Percentiles rank a stretch among this genome's conserved stretches.
These are phyloP conservation scores for Antheraea pernyi DNA, from an alignment of 1,140 invertebrate genomes.

Conservation along the genomic window DNA sequence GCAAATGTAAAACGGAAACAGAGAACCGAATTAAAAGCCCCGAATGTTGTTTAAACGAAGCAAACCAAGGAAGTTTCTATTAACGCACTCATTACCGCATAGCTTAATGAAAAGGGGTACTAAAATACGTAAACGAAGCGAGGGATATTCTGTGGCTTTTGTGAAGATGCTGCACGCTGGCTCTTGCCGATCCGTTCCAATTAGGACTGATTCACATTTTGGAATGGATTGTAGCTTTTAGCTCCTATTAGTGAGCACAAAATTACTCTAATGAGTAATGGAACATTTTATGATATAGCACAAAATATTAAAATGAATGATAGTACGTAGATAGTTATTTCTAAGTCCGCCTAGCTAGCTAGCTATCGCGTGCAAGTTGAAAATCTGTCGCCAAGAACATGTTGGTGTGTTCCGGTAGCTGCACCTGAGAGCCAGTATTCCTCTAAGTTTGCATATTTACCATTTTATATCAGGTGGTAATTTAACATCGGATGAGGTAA, in stretches of 20 bases:
- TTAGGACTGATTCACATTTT: background rate
- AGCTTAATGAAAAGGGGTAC: conserved; percentile 41
- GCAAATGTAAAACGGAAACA: conserved; percentile 16
- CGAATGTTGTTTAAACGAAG: conserved; percentile 24
- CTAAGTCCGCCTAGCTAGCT: too few species aligned
- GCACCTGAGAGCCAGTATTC: too few species aligned
- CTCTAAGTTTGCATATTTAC: too few species aligned
- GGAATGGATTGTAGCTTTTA: background rate
- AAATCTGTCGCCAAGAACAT: too few species aligned
- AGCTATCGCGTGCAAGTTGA: too few species aligned
- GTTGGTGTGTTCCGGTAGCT: too few species aligned
- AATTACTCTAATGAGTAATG: background rate
- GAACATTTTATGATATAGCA: background rate
- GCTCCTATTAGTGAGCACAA: background rate
- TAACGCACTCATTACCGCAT: conserved; percentile 48
- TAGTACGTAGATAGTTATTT: background rate
- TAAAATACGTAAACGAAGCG: conserved; percentile 30
- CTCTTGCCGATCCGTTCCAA: conserved; percentile 3
- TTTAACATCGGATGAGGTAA: too few species aligned
- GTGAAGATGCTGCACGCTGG: background rate
- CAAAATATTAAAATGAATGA: background rate
- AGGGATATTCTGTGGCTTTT: conserved; percentile 1
- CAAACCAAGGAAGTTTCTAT: conserved; percentile 45
- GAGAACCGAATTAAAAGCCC: conserved; percentile 33
- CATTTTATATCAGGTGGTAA: too few species aligned